Evolutionary conservation across 2,888 invertebrate genomes (phyloP), one percentile per base, ranked within the genome.

Genomic region (Luperina testacea): DNA sequence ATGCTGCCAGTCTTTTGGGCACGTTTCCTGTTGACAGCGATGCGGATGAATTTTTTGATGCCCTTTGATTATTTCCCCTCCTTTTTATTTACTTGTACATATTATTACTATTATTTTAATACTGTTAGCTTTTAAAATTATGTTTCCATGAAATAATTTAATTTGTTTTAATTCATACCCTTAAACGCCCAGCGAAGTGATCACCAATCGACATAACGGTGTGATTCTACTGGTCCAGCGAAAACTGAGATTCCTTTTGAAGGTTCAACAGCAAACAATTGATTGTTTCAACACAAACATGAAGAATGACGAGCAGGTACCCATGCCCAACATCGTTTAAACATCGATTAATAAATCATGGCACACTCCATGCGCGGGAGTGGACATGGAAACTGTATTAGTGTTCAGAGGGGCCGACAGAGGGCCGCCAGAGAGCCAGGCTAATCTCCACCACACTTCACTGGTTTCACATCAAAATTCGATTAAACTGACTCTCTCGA

Each of bases 331-430:
- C 67, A 85, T 42, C 67, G 42, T 72, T 75, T 72, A 70, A 72
- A 80, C 67, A 38, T 24, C 48, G 48, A 84, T 82, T 83, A 87
- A 88, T 88, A 84, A 85, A 83, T 88, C 75, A 81, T 76, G 80
- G 77, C 67, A 77, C 72, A 69, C 57, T 72, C 63, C 79, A 70
- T 89, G 89, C 90, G 90, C 89, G 78, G 86, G 89, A 87, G 88
- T 88, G 87, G 81, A 94, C 94, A 94, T 87, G 92, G 90, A 91
- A 94, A 93, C 92, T 90, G 92, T 93, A 92, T 94, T 93, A 94
- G 90, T 85, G 80, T 79, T 72, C 84, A 83, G 84, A 89, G 83
- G 69, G 72, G 68, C 88, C 89, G 88, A 71, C 86, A 76, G 78
- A 45, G 78, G 67, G 61, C 89, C 90, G 88, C 74, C 86, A 75